Evolutionary conservation across 2,888 invertebrate species (phyloP), one percentile per base, ranked within the genome.

Genomic region (Camptogramma bilineatum): DNA sequence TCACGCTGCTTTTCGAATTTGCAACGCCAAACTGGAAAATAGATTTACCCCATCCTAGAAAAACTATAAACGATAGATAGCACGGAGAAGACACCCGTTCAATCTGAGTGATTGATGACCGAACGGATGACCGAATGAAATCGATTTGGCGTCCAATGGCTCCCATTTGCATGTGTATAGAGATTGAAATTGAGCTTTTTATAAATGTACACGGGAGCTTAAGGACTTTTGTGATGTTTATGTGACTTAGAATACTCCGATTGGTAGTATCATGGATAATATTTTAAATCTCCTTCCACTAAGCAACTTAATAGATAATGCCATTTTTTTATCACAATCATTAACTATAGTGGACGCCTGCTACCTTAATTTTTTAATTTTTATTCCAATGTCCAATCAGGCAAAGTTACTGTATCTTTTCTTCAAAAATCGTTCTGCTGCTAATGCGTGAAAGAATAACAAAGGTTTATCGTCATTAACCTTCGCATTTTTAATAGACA

Each of bases 41-140:
- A 55, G 17, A 54, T 24, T 44, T 17, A 48, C 48, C 19, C 21
- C 21, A 50, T 48, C 48, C n/a, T 31, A 51, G 63, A 50, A 70
- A 70, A 68, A 64, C 68, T 64, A 67, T 57, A 70, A 67, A 65
- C 48, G 54, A 51, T 57, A 65, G 63, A 69, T 68, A 56, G 71
- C 64, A 65, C 52, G 53, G 66, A 68, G 74, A 76, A 78, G 81
- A 82, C 77, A 81, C 78, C 74, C 84, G 83, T 80, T 88, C 87
- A 85, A 86, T 88, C 88, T 84, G 76, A 71, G 89, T 91, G 91
- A 91, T 91, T 90, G 91, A 91, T 91, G 89, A 87, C 82, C 83
- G 83, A 85, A 85, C 82, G 80, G 82, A 85, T 87, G 89, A 88
- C 86, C 88, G 88, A 89, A 90, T 84, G 85, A 82, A 87, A 86